phyloP scores from a whole-genome alignment of 2,113 vertebrate species.

The Alethe diademata region DNA sequence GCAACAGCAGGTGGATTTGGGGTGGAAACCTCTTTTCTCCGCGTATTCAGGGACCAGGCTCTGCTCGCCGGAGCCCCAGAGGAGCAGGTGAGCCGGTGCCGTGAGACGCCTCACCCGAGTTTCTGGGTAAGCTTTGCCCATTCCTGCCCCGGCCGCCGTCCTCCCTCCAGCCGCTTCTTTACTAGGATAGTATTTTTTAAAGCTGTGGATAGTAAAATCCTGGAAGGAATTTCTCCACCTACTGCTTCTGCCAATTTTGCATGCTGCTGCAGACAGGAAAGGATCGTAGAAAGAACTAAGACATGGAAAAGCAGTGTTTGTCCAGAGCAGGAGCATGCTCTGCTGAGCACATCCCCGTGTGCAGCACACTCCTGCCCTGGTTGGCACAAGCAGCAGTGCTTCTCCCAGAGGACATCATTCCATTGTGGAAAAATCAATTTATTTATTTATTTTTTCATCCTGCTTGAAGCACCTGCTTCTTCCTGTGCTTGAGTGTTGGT shows the following conservation, averaged over 20 bases:
- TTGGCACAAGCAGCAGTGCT: not conserved
- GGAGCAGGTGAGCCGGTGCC: not conserved
- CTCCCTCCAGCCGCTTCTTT: not conserved
- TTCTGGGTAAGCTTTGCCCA: not conserved
- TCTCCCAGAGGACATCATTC: not conserved
- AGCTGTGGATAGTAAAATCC: not conserved
- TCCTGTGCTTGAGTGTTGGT: not conserved
- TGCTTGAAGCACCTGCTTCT: not conserved
- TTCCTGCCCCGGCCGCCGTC: not conserved
- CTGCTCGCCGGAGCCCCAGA: not conserved
- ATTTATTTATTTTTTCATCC: not conserved
- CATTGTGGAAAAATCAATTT: not conserved
- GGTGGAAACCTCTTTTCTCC: not conserved
- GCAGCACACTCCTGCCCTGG: not conserved
- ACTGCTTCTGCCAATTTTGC: not conserved
- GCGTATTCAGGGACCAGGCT: accelerated
- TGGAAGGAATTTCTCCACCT: not conserved
- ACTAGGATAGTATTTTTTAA: not conserved
- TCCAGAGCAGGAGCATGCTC: not conserved
- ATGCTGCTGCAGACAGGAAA: not conserved
- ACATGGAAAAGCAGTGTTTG: not conserved
- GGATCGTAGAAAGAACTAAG: not conserved
- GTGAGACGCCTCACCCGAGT: not conserved
- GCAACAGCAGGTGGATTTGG: not conserved
- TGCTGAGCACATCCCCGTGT: not conserved